Base-by-base conservation (phyloP, 1,140 invertebrate species). In the Euglossa dilemma region DNA sequence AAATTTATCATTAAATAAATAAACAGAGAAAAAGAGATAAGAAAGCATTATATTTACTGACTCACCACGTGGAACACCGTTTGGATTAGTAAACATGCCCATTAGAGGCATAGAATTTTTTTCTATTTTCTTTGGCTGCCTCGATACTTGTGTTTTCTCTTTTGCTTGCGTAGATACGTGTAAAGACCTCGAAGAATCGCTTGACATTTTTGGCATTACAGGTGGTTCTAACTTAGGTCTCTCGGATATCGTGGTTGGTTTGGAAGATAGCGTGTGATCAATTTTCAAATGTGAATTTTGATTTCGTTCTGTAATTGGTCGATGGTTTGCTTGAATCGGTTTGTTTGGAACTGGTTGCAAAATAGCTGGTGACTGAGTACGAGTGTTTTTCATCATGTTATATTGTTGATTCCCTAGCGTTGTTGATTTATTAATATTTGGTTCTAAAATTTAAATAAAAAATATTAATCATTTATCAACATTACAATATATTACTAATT, bases 31-130 rank as follows among this genome's bases (percentile, higher is more conserved):
- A 28, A 50, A 11, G 28, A 50, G 36, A 36, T 36, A 61, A 63
- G 14, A 18, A 72, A 47, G 61, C n/a, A 61, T 28, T 61, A 28
- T 57, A 45, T 59, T 70, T 61, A 1, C 11, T 45, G 64, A 69
- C 69, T 88, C 71, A 92, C 92, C 89, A 85, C 87, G 83, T 8
- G 90, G 80, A 18, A 54, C 82, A 50, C 85, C 89, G 63, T 75
- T 86, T 2, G 90, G 88, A 79, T 93, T 91, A 0, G 80, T 73
- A 67, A 91, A 90, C 83, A 91, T 91, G 47, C 89, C 92, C 87
- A 91, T 91, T 2, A 90, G 67, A 43, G 90, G 84, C 12, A 77
- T 28, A 14, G 67, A n/a, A 5, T 66, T 78, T n/a, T 85, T 85
- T 16, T 82, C 83, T 25, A 92, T n/a, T 18, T 91, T 93, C 50